phyloP scores from a whole-genome alignment of 2,797 vertebrate species.

The Astyanax mexicanus region DNA sequence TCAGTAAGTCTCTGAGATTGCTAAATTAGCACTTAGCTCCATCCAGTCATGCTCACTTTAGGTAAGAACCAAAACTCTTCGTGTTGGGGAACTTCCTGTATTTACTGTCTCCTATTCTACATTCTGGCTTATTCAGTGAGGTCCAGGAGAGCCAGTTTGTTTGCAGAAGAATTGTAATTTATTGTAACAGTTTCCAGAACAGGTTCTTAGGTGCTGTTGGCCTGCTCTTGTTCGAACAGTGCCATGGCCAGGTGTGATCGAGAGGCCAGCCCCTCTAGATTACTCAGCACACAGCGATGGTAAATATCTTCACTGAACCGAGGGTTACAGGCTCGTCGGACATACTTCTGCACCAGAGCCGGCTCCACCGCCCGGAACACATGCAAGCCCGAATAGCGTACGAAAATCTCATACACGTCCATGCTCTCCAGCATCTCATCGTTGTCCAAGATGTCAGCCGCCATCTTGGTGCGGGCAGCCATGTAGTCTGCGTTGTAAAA shows the following conservation, averaged over 20 bases:
- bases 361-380: conserved; percentile 96
- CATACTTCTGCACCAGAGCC: conserved; percentile 91
- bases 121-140: conserved; percentile 24
- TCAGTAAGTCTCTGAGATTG: no score
- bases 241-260: conserved; percentile 92
- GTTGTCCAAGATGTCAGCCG: conserved; percentile 87
- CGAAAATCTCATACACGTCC: conserved; percentile 94
- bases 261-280: conserved; percentile 91
- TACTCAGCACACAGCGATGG: conserved; percentile 95
- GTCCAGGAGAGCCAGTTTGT: conserved; percentile 37
- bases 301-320: conserved; percentile 94
- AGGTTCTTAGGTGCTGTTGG: conserved; percentile 88
- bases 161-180: conserved; percentile 24
- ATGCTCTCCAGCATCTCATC: conserved; percentile 93
- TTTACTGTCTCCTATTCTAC: conserved; percentile 3
- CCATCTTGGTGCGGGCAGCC: conserved; percentile 90
- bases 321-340: conserved; percentile 87
- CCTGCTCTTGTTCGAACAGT: conserved; percentile 95
- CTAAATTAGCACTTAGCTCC: no score
- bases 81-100: background rate
- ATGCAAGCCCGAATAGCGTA: conserved; percentile 94
- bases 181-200: background rate
- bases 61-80: background rate
- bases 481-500: conserved; percentile 98
- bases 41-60: conserved; percentile 13